phyloP scores from a whole-genome alignment of 2,113 vertebrate species.

The Pollachius pollachius region DNA sequence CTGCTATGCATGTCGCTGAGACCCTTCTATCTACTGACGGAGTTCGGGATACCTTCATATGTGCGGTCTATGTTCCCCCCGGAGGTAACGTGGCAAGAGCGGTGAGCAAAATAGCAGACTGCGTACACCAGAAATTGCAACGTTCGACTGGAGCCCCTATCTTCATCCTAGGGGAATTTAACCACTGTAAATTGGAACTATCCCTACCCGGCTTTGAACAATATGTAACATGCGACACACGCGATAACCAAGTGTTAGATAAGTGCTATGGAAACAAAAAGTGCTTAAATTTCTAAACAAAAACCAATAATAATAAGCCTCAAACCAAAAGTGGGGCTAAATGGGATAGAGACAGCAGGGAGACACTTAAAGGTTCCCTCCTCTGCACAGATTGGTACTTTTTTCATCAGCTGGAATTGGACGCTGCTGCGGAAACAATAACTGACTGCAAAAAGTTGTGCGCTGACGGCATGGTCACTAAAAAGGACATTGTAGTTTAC shows the following conservation, averaged over 20 bases:
- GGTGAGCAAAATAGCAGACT: too few species aligned
- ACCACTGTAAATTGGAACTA: background rate
- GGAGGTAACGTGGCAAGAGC: background rate
- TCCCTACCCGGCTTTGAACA: background rate
- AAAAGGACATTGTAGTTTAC: too few species aligned
- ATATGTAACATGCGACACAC: background rate
- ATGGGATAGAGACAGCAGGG: background rate
- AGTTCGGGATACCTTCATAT: background rate
- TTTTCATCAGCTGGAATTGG: background rate
- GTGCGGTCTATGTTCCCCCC: background rate
- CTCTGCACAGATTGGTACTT: background rate
- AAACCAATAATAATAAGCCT: too few species aligned
- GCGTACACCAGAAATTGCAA: too few species aligned
- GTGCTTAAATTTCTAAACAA: too few species aligned
- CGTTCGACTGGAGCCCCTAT: background rate
- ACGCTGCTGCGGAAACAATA: background rate
- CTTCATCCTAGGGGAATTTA: too few species aligned
- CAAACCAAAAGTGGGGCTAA: too few species aligned
- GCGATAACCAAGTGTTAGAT: too few species aligned
- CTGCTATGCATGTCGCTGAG: background rate
- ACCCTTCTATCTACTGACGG: background rate
- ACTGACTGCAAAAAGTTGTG: background rate
- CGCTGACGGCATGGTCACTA: background rate
- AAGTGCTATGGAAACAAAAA: too few species aligned
- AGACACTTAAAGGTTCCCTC: background rate